phyloP scores from a whole-genome alignment of 1,140 invertebrate species.

The Hycleus cichorii region DNA sequence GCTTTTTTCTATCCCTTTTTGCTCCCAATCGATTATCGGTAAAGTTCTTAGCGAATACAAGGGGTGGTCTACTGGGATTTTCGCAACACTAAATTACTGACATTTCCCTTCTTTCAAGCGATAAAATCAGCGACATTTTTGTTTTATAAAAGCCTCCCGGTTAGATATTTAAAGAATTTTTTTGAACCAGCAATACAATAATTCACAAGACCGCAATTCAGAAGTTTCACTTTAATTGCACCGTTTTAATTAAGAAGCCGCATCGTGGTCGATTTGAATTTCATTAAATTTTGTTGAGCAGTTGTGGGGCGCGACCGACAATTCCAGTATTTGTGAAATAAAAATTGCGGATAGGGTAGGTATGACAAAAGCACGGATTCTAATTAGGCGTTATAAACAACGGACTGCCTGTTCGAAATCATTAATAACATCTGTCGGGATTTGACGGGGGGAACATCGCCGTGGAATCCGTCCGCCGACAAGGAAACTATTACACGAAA shows the following conservation, averaged over 20 bases:
- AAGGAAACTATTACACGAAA: conserved; percentile 21
- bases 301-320: background rate
- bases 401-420: conserved; percentile 2
- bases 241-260: conserved; percentile 13
- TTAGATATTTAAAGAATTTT: background rate
- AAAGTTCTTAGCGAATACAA: background rate
- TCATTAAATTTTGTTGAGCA: conserved; percentile 1
- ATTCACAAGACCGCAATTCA: background rate
- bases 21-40: conserved; percentile 4
- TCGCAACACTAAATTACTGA: conserved; percentile 1
- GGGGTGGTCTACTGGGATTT: background rate
- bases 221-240: conserved; percentile 9
- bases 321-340: background rate
- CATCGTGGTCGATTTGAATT: conserved; percentile 10
- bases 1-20: background rate
- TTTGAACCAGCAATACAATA: conserved; percentile 1
- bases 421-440: conserved; percentile 22
- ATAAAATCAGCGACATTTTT: conserved; percentile 10
- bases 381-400: conserved; percentile 7
- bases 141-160: background rate
- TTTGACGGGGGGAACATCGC: conserved; percentile 13
- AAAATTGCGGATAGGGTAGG: background rate
- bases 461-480: conserved; percentile 11
- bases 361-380: background rate
- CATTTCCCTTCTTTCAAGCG: conserved; percentile 5